Base-by-base conservation (phyloP, 2,113 vertebrate species). In the Chunga burmeisteri region DNA sequence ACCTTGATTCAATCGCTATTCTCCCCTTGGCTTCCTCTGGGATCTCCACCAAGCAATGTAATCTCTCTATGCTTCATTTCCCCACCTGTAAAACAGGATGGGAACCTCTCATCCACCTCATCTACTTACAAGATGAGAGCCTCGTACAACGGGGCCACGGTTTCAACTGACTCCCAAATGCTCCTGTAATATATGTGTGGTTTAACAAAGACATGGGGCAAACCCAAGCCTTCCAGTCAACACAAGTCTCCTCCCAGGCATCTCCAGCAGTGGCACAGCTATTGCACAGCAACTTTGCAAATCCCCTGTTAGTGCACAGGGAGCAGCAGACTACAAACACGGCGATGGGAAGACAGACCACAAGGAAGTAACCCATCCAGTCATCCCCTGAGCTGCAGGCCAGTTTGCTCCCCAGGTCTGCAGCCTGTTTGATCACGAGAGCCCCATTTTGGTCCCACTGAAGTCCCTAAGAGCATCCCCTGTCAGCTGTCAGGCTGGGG, bases 131-230 rank as follows among this genome's bases (percentile, higher is more conserved):
- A 65, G 29, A 16, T 0, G 18, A 88, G 50, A 53, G 46, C 36
- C 52, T 49, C 0, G 2, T 34, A 81, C 20, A 49, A 58, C 0
- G 0, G 23, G 23, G 20, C 53, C 34, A 29, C 0, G 0, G 40
- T 61, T 63, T 61, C n/a, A 74, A 5, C 58, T 21, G 67, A 47
- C 9, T 52, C 67, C 52, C 58, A 25, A 59, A 44, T 16, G 46
- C 40, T 82, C 46, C 49, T 61, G 11, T 17, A 46, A 49, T 1
- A 6, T 2, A 4, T 0, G 3, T 8, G n/a, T n/a, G 46, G 32
- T 62, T 90, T 52, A 44, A 67, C n/a, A 86, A 30, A 71, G 50
- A 52, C 47, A 59, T 0, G 1, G 38, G 40, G 25, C 63, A 86
- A 86, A 71, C 14, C 23, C n/a, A 36, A 67, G 11, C 16, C 52